These are phyloP conservation scores for Aramus guarauna DNA, from an alignment of 2,113 vertebrate species.

Conservation along the genomic window DNA sequence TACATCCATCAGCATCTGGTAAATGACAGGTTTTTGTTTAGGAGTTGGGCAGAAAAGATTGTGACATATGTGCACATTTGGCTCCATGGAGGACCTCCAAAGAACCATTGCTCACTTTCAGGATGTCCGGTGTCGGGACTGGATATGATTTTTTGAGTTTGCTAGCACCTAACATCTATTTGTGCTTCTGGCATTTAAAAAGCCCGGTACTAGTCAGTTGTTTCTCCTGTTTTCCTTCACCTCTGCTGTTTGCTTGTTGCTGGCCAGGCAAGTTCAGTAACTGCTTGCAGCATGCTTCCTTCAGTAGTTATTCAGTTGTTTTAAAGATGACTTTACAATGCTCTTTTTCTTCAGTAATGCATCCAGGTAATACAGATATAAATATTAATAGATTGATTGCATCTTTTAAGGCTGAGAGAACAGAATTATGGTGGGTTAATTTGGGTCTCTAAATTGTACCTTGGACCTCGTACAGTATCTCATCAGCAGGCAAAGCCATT, in stretches of 20 bases:
- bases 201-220: rapidly evolving
- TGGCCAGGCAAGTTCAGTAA: neutral
- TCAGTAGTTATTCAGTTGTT: neutral
- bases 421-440: neutral
- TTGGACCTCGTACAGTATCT: neutral
- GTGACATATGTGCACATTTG: neutral
- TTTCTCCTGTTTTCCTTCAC: neutral
- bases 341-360: neutral
- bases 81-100: neutral
- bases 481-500: neutral
- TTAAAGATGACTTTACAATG: neutral
- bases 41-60: neutral
- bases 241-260: neutral
- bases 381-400: neutral
- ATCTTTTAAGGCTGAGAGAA: neutral
- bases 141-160: neutral
- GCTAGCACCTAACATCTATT: neutral
- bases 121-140: neutral
- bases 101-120: neutral
- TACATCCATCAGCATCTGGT: neutral
- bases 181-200: neutral
- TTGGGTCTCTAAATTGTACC: neutral
- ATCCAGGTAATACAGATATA: neutral
- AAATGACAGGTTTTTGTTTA: neutral
- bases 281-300: neutral